Conservation (phyloP, 1,140 invertebrate species). For the Phenacoccus solenopsis region DNA sequence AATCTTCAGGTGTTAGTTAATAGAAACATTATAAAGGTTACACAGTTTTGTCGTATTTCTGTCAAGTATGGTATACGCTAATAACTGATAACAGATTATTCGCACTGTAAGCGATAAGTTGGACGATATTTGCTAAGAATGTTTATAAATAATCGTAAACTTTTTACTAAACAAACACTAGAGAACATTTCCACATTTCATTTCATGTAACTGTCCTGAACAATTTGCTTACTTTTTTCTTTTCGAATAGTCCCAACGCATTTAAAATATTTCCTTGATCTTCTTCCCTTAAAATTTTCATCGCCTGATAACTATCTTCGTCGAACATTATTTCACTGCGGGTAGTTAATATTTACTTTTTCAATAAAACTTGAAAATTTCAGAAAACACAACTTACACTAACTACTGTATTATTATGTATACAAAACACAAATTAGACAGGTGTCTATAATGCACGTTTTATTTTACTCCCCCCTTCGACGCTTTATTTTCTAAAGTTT, state of each 20-base stretch:
- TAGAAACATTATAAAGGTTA: no score
- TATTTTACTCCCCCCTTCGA: not conserved
- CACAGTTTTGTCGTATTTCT: no score
- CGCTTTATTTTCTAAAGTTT: not conserved
- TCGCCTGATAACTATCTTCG: not conserved
- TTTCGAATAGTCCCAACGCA: not conserved
- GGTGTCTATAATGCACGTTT: not conserved
- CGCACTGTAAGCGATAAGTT: no score
- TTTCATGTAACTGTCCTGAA: no score
- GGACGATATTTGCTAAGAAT: no score
- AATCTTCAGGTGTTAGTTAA: no score
- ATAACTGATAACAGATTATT: no score
- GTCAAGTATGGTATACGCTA: no score
- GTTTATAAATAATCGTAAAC: no score
- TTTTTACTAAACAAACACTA: no score
- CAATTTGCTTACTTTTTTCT: not conserved
- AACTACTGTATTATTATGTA: not conserved
- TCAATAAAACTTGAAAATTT: not conserved
- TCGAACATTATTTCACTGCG: not conserved
- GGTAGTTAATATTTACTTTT: constrained; percentile 4
- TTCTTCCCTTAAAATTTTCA: not conserved
- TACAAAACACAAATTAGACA: not conserved
- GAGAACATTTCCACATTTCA: no score
- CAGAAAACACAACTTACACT: not conserved
- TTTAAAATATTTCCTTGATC: not conserved